phyloP scores from a whole-genome alignment of 2,888 invertebrate species.

The Coleophora flavipennella region DNA sequence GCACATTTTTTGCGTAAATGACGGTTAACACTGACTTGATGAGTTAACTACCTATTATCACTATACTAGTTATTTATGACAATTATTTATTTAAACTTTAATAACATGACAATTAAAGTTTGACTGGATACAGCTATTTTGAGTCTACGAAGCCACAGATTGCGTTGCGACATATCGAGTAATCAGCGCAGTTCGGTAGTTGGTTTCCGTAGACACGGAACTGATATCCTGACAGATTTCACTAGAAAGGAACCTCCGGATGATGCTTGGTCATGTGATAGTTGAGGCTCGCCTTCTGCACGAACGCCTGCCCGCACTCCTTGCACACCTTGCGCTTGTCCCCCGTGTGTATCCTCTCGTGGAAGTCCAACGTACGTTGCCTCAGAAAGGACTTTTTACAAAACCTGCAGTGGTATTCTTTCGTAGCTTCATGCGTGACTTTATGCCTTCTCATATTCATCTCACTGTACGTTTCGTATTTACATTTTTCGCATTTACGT shows the following conservation, averaged over 20 bases:
- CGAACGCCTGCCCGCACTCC: constrained; percentile 54
- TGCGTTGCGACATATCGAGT: too few relatives aligned
- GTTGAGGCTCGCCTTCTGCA: constrained; percentile 58
- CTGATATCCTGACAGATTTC: too few relatives aligned
- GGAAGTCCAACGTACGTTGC: constrained; percentile 37
- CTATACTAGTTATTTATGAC: too few relatives aligned
- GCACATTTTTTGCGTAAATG: too few relatives aligned
- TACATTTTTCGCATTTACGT: constrained; percentile 43
- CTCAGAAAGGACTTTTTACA: constrained; percentile 58
- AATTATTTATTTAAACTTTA: too few relatives aligned
- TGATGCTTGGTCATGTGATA: constrained; percentile 61
- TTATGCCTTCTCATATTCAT: constrained; percentile 45
- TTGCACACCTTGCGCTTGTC: constrained; percentile 47
- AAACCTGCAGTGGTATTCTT: constrained; percentile 52
- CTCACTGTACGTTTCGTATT: constrained; percentile 44
- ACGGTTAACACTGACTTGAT: too few relatives aligned
- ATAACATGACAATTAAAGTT: too few relatives aligned
- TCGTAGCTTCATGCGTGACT: constrained; percentile 50
- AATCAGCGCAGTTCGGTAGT: too few relatives aligned
- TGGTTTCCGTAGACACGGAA: too few relatives aligned
- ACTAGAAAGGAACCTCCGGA: constrained; percentile 45
- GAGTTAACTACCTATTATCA: too few relatives aligned
- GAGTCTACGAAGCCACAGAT: too few relatives aligned
- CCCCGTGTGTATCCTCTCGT: constrained; percentile 55
- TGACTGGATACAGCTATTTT: too few relatives aligned